Evolutionary conservation across 2,113 vertebrate species (phyloP).

Genomic region (Condylura cristata): DNA sequence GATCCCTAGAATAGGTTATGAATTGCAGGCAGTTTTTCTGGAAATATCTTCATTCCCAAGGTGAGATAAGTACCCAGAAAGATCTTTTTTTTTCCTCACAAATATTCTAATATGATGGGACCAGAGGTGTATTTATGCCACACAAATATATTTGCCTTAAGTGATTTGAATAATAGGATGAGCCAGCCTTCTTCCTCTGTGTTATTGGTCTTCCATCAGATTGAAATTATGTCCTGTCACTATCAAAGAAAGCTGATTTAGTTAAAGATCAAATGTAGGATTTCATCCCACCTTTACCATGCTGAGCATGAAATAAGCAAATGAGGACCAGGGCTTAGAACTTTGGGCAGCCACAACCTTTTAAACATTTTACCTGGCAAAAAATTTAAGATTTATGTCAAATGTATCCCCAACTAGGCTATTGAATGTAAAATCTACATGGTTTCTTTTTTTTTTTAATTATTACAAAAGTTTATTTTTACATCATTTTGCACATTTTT

Average conservation of each 20-base stretch:
- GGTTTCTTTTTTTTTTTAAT: background rate
- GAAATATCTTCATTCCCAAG: background rate
- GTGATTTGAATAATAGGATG: background rate
- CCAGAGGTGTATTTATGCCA: rapidly evolving
- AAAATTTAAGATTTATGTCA: background rate
- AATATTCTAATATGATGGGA: background rate
- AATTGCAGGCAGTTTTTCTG: background rate
- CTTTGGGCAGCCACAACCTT: background rate
- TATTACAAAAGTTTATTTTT: no score
- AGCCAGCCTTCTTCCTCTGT: rapidly evolving
- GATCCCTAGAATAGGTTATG: no score
- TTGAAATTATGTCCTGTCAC: background rate
- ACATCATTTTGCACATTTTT: no score
- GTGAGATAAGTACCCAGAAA: background rate
- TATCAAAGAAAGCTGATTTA: background rate
- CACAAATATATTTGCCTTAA: background rate
- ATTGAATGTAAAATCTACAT: background rate
- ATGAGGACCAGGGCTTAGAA: background rate
- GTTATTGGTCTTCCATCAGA: background rate
- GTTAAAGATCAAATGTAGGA: background rate
- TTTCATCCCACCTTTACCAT: background rate
- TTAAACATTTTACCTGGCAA: background rate
- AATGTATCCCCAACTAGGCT: background rate
- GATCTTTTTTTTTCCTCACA: background rate
- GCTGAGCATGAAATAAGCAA: background rate